A percentile compares a stretch with the other conserved stretches of the same genome.
phyloP scores from a whole-genome alignment of 2,113 vertebrate genomes.

The Periophthalmodon schlosseri region DNA sequence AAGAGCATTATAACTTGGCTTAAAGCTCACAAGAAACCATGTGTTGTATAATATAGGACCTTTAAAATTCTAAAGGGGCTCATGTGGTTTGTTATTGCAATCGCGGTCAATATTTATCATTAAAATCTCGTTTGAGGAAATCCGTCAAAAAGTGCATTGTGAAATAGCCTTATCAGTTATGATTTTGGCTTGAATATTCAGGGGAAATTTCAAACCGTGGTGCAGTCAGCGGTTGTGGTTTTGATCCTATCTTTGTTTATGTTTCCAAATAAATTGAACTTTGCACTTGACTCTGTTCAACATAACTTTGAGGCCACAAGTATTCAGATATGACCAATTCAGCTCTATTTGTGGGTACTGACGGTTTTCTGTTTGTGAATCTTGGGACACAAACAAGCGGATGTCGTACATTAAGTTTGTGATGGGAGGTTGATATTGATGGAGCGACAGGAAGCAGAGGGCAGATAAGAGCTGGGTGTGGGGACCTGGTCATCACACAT shows the following conservation, averaged over 20 bases:
- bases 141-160: background rate
- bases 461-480: constrained; percentile 38
- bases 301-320: background rate
- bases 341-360: background rate
- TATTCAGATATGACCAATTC: background rate
- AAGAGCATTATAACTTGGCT: too few relatives aligned
- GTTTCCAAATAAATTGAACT: constrained; percentile 6
- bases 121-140: background rate
- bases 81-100: background rate
- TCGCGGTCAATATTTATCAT: background rate
- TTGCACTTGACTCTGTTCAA: constrained; percentile 4
- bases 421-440: constrained; percentile 59
- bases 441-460: constrained; percentile 62
- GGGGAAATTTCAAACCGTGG: background rate
- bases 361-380: constrained; percentile 5
- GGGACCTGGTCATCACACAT: constrained; percentile 17
- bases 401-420: constrained; percentile 21
- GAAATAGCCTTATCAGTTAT: background rate
- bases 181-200: constrained; percentile 4
- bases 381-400: constrained; percentile 13
- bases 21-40: too few relatives aligned
- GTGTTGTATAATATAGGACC: too few relatives aligned
- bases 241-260: constrained; percentile 6
- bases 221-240: background rate
- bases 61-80: background rate